Base-by-base conservation (phyloP, 2,888 invertebrate genomes). In the Meliscaeva auricollis region DNA sequence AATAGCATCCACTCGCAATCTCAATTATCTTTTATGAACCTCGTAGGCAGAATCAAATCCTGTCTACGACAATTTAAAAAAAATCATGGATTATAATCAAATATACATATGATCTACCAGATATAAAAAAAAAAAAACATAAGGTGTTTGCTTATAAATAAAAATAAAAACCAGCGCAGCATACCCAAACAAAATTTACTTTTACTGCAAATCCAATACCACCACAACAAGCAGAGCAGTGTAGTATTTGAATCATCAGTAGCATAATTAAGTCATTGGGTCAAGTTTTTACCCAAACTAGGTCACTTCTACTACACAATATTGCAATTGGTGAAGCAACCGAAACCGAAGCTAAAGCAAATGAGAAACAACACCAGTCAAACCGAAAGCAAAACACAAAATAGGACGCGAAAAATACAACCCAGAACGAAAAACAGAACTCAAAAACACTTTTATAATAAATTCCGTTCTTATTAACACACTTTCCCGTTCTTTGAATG, bases 251-350 rank as follows among this genome's bases (percentile, higher is more conserved):
- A 87, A 76, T 69, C 75, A 85, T 84, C 68, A 60, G 87, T 87
- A 88, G 88, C 87, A 88, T 90, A 90, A 89, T 90, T 89, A 88
- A 90, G 90, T 90, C 90, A 90, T 90, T 90, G 90, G 90, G 90
- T 90, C 90, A 90, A 90, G 90, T 90, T 90, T 90, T 90, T 87
- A 87, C 87, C 88, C 88, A 89, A 90, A 90, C 90, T 90, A 88
- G 90, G 90, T 90, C 90, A 90, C 87, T 87, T 89, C 87, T 81
- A 77, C 85, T 73, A 81, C 73, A 81, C 62, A 79, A 68, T 72
- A 85, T 85, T 85, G 85, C 76, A 81, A 81, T 85, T 72, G 72
- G 76, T 85, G 80, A 76, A 81, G 85, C 81, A 85, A 85, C 81
- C 72, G 44, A 64, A 64, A 22, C 66, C 20, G 9, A 66, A 64